phyloP scores from a whole-genome alignment of 2,888 invertebrate species.

The Neria commutata region DNA sequence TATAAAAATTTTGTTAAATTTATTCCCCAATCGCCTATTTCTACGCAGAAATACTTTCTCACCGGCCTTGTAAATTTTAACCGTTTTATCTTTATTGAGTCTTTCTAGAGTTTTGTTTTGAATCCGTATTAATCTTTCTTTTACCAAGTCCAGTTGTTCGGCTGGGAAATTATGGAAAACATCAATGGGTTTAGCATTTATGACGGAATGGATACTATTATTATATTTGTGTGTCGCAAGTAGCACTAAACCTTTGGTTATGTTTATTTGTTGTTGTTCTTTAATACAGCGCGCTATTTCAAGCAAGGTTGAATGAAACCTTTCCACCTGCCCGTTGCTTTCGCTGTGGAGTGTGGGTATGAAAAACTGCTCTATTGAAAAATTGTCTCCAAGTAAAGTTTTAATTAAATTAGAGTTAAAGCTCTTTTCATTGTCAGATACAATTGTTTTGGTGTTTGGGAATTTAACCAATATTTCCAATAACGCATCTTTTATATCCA shows the following conservation, averaged over 20 bases:
- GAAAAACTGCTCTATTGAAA: slow-evolving; percentile 13
- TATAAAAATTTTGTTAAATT: background rate
- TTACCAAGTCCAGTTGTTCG: background rate
- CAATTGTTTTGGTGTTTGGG: slow-evolving; percentile 14
- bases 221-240: slow-evolving; percentile 10
- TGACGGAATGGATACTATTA: slow-evolving; percentile 8
- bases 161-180: no score
- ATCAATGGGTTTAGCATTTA: background rate
- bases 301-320: slow-evolving; percentile 2
- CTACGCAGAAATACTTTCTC: background rate
- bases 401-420: slow-evolving; percentile 12
- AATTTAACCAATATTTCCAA: slow-evolving; percentile 4
- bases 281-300: slow-evolving; percentile 15
- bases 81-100: background rate
- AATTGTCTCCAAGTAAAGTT: slow-evolving; percentile 16
- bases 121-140: background rate
- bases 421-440: slow-evolving; percentile 15
- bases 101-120: background rate
- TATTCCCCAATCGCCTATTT: background rate
- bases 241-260: slow-evolving; percentile 9
- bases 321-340: slow-evolving; percentile 16
- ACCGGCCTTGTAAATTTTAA: background rate
- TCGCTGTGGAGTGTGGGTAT: slow-evolving; percentile 17
- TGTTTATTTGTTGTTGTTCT: slow-evolving; percentile 8
- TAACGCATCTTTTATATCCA: slow-evolving; percentile 11